These are phyloP conservation scores for Otocyon megalotis DNA, from an alignment of 2,113 vertebrate species.

Conservation along the genomic window DNA sequence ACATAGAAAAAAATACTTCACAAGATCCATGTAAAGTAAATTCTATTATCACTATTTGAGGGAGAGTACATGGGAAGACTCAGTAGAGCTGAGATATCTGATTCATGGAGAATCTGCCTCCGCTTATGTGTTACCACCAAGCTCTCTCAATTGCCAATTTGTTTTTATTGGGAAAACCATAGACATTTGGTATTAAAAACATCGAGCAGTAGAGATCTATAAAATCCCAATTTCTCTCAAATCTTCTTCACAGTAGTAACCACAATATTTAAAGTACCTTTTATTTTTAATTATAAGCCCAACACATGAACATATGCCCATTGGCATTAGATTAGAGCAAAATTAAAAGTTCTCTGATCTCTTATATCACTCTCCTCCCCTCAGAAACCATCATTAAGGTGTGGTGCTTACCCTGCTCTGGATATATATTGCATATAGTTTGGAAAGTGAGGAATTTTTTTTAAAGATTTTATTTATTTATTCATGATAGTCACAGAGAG, in stretches of 20 bases:
- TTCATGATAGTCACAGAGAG: no score
- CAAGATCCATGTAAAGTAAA: background rate
- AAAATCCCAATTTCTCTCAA: background rate
- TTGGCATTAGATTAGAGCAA: background rate
- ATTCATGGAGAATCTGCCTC: background rate
- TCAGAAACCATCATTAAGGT: background rate
- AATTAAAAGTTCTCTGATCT: background rate
- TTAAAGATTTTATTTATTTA: no score
- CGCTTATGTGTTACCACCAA: background rate
- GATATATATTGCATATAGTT: background rate
- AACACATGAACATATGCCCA: background rate
- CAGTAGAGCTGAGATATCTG: background rate
- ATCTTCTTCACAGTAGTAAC: background rate
- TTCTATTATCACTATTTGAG: background rate
- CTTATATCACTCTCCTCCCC: background rate
- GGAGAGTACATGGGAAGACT: background rate
- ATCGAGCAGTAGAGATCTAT: background rate
- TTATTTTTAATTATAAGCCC: background rate
- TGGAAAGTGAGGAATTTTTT: slow-evolving; percentile 2
- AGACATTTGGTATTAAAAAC: background rate
- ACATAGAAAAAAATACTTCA: background rate
- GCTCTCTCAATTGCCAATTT: background rate
- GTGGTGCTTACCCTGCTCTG: background rate
- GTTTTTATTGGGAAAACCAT: slow-evolving; percentile 4
- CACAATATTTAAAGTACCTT: background rate